Percentiles rank a stretch among this genome's conserved stretches.
Conservation (phyloP, 2,113 vertebrate species). For the Mormyrus iriodes region DNA sequence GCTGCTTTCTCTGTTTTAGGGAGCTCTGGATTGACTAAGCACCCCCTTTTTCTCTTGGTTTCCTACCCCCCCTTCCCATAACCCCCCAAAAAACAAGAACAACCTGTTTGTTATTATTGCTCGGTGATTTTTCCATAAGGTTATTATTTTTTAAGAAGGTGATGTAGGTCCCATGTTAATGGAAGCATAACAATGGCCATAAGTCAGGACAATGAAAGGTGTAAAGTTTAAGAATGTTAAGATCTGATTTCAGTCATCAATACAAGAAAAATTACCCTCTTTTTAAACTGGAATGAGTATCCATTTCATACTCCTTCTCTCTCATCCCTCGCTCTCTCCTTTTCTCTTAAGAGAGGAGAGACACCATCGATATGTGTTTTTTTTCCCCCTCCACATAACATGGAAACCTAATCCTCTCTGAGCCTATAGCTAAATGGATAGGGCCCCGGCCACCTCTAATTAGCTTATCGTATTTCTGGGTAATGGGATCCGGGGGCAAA, state of each 20-base stretch:
- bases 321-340: constrained; percentile 11
- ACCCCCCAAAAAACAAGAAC: neutral
- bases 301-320: neutral
- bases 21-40: neutral
- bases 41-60: neutral
- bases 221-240: neutral
- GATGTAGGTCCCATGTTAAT: neutral
- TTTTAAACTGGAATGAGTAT: neutral
- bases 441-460: constrained; percentile 11
- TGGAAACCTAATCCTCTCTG: constrained; percentile 24
- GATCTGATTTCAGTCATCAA: constrained; percentile 8
- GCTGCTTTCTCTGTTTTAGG: neutral
- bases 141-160: neutral
- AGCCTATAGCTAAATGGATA: constrained; percentile 18
- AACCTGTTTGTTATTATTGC: neutral
- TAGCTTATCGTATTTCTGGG: constrained; percentile 22
- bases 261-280: neutral
- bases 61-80: neutral
- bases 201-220: neutral
- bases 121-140: neutral
- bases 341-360: neutral
- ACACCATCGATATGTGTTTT: neutral
- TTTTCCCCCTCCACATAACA: neutral
- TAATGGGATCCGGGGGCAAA: constrained; percentile 6
- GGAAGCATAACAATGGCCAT: neutral